Evolutionary conservation across 2,113 vertebrate genomes (phyloP).

Genomic region (Indicator maculatus): DNA sequence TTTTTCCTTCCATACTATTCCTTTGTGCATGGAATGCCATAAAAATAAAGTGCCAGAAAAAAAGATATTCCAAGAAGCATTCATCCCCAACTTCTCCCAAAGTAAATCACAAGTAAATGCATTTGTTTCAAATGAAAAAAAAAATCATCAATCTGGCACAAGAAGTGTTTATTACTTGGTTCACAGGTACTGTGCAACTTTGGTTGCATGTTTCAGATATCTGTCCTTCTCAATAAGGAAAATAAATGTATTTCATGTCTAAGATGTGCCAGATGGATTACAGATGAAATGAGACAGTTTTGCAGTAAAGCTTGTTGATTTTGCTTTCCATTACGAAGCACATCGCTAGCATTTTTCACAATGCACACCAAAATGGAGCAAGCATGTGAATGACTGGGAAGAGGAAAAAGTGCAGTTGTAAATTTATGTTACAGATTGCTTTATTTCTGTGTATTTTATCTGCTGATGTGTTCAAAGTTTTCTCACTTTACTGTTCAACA

Average conservation of each 20-base stretch:
- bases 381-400: slow-evolving; percentile 52
- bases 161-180: background rate
- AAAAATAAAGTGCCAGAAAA: background rate
- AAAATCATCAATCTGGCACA: background rate
- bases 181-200: background rate
- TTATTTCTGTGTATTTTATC: background rate
- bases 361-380: slow-evolving; percentile 39
- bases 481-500: background rate
- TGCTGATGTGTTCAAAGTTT: background rate
- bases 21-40: background rate
- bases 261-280: background rate
- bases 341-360: background rate
- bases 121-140: background rate
- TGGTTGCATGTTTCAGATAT: background rate
- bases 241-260: background rate
- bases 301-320: background rate
- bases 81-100: background rate
- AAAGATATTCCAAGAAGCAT: background rate
- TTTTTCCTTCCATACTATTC: background rate
- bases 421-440: slow-evolving; percentile 46
- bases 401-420: slow-evolving; percentile 63
- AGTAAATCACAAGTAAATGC: background rate
- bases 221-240: background rate
- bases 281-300: background rate
- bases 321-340: slow-evolving; percentile 26